A percentile compares a stretch with the other conserved stretches of the same genome.
Conservation (phyloP, 1,140 invertebrate species). For the Cherax destructor region DNA sequence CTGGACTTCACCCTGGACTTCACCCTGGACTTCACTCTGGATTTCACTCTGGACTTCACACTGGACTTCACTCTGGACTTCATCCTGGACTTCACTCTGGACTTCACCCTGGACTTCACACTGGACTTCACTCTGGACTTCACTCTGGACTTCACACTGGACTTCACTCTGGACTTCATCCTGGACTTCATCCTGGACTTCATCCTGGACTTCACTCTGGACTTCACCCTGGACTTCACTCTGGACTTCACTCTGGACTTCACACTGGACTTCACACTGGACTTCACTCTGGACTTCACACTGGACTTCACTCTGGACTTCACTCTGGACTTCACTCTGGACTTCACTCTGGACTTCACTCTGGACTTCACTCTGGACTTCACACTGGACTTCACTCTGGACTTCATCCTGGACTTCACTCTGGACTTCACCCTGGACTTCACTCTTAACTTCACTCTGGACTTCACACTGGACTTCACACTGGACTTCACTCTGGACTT, state of each 20-base stretch:
- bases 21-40: background rate
- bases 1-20: background rate
- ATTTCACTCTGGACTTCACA: background rate
- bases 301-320: background rate
- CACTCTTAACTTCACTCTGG: background rate
- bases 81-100: too few species aligned
- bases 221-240: background rate
- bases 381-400: background rate
- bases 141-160: too few species aligned
- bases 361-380: background rate
- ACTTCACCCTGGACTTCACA: too few species aligned
- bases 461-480: background rate
- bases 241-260: background rate
- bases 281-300: too few species aligned
- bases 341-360: too few species aligned
- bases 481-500: too few species aligned
- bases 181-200: background rate
- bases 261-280: too few species aligned
- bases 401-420: background rate
- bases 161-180: too few species aligned
- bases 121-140: too few species aligned
- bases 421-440: background rate
- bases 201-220: background rate
- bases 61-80: background rate
- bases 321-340: too few species aligned